phyloP scores from a whole-genome alignment of 2,113 vertebrate species.

The Dissostichus mawsoni region DNA sequence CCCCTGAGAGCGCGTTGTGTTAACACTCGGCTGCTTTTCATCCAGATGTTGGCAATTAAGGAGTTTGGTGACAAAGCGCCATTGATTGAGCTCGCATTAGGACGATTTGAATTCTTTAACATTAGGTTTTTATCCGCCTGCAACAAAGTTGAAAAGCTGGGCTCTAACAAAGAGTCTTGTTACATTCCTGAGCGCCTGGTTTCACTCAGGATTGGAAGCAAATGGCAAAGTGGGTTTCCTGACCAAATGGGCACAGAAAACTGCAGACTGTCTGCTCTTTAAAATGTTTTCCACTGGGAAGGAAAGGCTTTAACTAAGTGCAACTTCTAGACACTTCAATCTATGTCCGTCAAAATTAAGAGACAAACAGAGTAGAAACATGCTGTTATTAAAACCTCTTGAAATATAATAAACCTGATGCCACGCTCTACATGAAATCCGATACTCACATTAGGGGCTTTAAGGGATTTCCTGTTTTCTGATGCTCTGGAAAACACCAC shows the following conservation, averaged over 20 bases:
- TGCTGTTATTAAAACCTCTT: not conserved
- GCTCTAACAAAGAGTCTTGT: constrained; percentile 42
- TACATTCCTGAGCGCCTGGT: constrained; percentile 58
- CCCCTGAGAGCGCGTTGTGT: constrained; percentile 50
- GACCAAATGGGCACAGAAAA: constrained; percentile 63
- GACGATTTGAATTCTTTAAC: constrained; percentile 35
- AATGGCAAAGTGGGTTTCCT: constrained; percentile 64
- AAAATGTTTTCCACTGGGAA: not conserved
- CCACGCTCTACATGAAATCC: constrained; percentile 30
- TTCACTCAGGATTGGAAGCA: constrained; percentile 61
- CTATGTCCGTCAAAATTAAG: not conserved
- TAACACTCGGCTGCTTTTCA: constrained; percentile 51
- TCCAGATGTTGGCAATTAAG: constrained; percentile 64
- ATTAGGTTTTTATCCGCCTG: constrained; percentile 23
- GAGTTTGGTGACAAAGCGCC: constrained; percentile 57
- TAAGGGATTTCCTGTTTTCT: constrained; percentile 48
- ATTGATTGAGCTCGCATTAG: constrained; percentile 32
- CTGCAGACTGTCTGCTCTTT: constrained; percentile 28
- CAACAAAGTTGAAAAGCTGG: constrained; percentile 32
- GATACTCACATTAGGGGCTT: constrained; percentile 65
- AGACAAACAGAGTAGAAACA: constrained; percentile 4
- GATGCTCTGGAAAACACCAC: constrained; percentile 37
- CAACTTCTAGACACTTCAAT: not conserved
- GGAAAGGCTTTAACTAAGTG: constrained; percentile 25
- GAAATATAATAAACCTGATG: constrained; percentile 36